Conservation (phyloP, 2,888 invertebrate genomes). For the Biston stratarius region DNA sequence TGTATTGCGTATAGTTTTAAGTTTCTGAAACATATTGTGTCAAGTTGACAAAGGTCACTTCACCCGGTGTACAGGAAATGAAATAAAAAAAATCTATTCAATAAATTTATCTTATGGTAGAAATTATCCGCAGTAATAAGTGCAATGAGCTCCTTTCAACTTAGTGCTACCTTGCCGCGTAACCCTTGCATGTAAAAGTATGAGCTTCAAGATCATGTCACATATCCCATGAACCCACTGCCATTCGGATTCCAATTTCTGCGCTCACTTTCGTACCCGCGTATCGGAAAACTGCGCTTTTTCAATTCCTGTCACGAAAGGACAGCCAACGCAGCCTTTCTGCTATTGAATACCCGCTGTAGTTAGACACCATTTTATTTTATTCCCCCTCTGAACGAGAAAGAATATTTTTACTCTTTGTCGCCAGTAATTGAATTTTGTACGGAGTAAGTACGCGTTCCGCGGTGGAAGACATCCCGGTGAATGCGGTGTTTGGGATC, state of each 20-base stretch:
- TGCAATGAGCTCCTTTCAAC: no score
- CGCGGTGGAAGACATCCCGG: constrained; percentile 40
- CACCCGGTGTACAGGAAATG: no score
- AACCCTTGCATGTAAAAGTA: no score
- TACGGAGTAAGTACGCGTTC: constrained; percentile 59
- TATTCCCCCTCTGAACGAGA: constrained; percentile 55
- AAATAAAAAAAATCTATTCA: no score
- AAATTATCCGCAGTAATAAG: no score
- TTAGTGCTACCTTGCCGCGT: no score
- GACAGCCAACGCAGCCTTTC: constrained; percentile 52
- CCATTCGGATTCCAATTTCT: constrained; percentile 44
- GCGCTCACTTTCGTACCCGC: constrained; percentile 52
- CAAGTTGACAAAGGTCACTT: no score
- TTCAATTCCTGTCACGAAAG: constrained; percentile 58
- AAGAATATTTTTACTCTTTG: constrained; percentile 71
- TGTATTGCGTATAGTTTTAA: no score
- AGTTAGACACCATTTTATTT: constrained; percentile 68
- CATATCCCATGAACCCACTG: constrained; percentile 12
- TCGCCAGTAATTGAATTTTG: constrained; percentile 70
- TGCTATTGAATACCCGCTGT: constrained; percentile 57
- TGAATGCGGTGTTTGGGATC: constrained; percentile 22
- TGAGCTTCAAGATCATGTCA: constrained; percentile 1
- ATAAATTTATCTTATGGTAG: no score
- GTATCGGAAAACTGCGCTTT: constrained; percentile 53
- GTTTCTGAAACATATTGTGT: no score